Evolutionary conservation across 1,140 invertebrate species (phyloP), one percentile per base, ranked within the genome.

Genomic region (Harpegnathos saltator): DNA sequence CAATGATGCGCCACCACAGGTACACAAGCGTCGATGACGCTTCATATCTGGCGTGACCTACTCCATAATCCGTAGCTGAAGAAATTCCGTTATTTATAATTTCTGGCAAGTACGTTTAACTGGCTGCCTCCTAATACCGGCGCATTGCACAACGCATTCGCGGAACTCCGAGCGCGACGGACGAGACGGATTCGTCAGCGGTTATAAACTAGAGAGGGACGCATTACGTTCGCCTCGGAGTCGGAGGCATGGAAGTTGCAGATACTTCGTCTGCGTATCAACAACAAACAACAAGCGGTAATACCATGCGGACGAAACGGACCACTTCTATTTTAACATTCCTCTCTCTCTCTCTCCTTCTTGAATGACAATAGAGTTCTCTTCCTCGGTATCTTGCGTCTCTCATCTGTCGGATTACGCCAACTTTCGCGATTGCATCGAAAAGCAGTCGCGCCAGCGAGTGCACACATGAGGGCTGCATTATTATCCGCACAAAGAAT

Each of bases 61-160:
- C 89, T 91, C 82, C 80, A 87, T 86, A 89, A 91, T 86, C 59
- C 86, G 72, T 19, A 85, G 85, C 88, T 89, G 85, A 85, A 86
- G 87, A 85, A 92, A 93, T 93, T 92, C 89, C 92, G 92, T 92
- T 93, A 94, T 94, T 94, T 94, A 93, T 93, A 94, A 94, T 92
- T 93, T 91, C 90, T 94, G 93, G 93, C 93, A 94, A 93, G 87
- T 91, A 85, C 87, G 83, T 69, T 69, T 44, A 84, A 85, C 84
- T 83, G 83, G 80, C 75, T 63, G 75, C 88, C 90, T 92, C 88
- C 90, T 92, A 93, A 94, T 93, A 91, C 92, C 91, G 90, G 90
- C 85, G 56, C 78, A 86, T 93, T 93, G 83, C 92, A 85, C 89
- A 93, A 93, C 88, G 82, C 56, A 9, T 87, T 86, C 86, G 84